phyloP scores from a whole-genome alignment of 2,888 invertebrate species.

The Acleris holmiana region DNA sequence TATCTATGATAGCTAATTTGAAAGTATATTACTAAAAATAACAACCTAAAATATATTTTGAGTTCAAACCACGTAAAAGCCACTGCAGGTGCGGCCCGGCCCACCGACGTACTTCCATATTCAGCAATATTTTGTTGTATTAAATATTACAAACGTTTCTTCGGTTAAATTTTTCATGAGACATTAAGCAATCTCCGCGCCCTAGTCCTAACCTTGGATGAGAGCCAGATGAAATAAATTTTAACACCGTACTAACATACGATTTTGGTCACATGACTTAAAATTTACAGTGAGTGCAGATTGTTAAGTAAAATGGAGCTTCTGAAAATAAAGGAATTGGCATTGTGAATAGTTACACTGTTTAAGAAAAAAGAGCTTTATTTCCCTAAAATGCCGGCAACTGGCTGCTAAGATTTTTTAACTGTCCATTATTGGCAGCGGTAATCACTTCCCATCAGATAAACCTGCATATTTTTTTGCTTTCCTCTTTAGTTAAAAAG shows the following conservation, averaged over 20 bases:
- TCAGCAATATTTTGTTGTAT: neutral
- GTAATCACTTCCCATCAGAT: too few relatives aligned
- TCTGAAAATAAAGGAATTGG: too few relatives aligned
- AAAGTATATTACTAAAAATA: neutral
- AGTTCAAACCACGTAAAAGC: too few relatives aligned
- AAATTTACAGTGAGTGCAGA: conserved; percentile 21
- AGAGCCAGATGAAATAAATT: conserved; percentile 22
- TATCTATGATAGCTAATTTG: neutral
- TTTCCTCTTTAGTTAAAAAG: too few relatives aligned
- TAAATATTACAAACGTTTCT: conserved; percentile 16
- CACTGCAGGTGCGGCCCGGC: neutral
- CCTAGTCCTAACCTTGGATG: conserved; percentile 31
- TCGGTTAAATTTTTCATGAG: conserved; percentile 34
- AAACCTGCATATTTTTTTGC: too few relatives aligned
- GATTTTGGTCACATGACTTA: conserved; percentile 14
- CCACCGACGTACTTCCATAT: neutral
- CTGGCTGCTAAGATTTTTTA: too few relatives aligned
- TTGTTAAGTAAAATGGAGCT: conserved; percentile 7
- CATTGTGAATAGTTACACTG: too few relatives aligned
- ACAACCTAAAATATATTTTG: neutral
- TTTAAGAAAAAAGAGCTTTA: too few relatives aligned
- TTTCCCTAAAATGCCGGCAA: too few relatives aligned
- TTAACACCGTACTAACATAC: conserved; percentile 25
- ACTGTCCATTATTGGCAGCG: too few relatives aligned
- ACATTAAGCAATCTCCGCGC: conserved; percentile 35